Percentiles rank a stretch among this genome's conserved stretches.
Evolutionary conservation across 2,113 vertebrate genomes (phyloP).

Genomic region (Monarcha castaneiventris): DNA sequence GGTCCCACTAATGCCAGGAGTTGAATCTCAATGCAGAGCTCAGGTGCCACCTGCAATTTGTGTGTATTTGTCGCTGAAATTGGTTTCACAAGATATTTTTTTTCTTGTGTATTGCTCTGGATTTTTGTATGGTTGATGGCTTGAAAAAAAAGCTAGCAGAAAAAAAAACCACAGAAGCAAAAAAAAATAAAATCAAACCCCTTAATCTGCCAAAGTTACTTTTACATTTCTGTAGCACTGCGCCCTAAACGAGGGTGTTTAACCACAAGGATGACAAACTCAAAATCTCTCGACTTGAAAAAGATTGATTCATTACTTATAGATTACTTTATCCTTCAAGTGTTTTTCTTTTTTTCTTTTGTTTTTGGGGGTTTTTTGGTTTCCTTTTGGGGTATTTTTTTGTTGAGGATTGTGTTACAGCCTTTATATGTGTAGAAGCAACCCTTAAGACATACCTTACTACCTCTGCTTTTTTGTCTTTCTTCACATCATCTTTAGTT

Average conservation of each 20-base stretch:
- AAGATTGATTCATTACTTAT: background rate
- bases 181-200: background rate
- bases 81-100: background rate
- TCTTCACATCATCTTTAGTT: background rate
- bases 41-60: background rate
- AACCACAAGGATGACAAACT: background rate
- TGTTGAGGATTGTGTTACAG: background rate
- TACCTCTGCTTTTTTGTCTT: background rate
- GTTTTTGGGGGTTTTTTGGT: background rate
- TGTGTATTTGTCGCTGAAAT: background rate
- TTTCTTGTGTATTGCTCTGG: background rate
- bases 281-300: background rate
- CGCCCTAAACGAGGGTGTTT: background rate
- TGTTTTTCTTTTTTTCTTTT: background rate
- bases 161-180: background rate
- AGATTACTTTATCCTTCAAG: background rate
- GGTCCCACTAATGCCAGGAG: accelerated
- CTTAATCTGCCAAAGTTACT: background rate
- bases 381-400: background rate
- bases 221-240: background rate
- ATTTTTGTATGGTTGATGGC: background rate
- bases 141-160: background rate
- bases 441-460: background rate
- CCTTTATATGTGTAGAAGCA: background rate
- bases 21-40: background rate